phyloP scores from a whole-genome alignment of 2,113 vertebrate species.

The Pachyramphus minor region DNA sequence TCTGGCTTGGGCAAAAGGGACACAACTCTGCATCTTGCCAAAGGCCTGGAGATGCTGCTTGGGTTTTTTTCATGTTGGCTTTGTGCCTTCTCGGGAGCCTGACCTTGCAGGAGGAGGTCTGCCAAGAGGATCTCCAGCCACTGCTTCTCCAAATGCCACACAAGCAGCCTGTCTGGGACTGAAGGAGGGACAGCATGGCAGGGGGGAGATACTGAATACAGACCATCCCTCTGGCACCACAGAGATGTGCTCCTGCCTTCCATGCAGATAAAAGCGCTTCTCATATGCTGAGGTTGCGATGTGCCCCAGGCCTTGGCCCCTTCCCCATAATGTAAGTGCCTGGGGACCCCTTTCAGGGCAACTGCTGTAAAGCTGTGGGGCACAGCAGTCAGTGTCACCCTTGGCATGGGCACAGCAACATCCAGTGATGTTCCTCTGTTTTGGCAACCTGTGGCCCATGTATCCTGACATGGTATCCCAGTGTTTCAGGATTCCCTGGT shows the following conservation, averaged over 20 bases:
- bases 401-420: background rate
- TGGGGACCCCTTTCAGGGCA: background rate
- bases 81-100: background rate
- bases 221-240: background rate
- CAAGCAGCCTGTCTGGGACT: background rate
- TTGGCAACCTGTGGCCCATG: background rate
- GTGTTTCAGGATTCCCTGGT: background rate
- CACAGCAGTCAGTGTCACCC: background rate
- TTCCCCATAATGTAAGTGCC: background rate
- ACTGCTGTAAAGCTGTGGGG: background rate
- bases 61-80: background rate
- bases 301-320: background rate
- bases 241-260: background rate
- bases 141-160: background rate
- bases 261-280: background rate
- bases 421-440: background rate
- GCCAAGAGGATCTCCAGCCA: background rate
- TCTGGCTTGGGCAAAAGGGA: background rate
- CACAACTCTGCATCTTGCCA: background rate
- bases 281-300: background rate
- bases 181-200: background rate
- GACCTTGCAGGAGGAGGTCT: background rate
- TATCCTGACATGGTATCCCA: background rate
- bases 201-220: background rate
- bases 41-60: background rate